A percentile compares a stretch with the other conserved stretches of the same genome.
These are phyloP conservation scores for Sinohyriopsis cumingii DNA, from an alignment of 2,888 invertebrate species.

Conservation along the genomic window DNA sequence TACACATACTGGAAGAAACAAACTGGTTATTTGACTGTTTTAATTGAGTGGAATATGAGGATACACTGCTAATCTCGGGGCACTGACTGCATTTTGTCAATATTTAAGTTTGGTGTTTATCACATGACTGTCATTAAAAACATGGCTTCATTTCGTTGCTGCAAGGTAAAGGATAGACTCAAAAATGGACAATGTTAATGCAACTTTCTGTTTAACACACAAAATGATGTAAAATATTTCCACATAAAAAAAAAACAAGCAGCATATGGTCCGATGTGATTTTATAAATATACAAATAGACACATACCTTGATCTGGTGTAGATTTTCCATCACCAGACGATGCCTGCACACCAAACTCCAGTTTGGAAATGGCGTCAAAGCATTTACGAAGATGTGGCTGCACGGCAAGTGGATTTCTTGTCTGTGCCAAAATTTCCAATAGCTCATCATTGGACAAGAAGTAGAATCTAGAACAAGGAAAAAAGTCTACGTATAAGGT, in stretches of 20 bases:
- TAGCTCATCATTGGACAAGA: conserved; percentile 90
- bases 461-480: conserved; percentile 80
- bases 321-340: conserved; percentile 50
- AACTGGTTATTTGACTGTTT: no score
- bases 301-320: conserved; percentile 46
- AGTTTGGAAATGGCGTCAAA: conserved; percentile 76
- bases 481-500: not conserved
- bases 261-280: not conserved
- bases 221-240: not conserved
- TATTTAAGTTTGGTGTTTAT: no score
- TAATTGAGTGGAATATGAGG: no score
- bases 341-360: conserved; percentile 69
- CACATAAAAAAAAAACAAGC: not conserved
- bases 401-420: conserved; percentile 87
- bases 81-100: no score
- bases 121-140: no score
- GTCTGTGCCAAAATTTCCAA: conserved; percentile 93
- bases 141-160: no score
- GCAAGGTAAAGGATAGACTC: not conserved
- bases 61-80: no score
- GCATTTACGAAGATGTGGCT: conserved; percentile 91
- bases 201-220: no score
- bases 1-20: no score
- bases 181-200: conserved; percentile 1
- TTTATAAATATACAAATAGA: not conserved